Conservation (phyloP, 2,888 invertebrate genomes). For the Calliopum simillimum region DNA sequence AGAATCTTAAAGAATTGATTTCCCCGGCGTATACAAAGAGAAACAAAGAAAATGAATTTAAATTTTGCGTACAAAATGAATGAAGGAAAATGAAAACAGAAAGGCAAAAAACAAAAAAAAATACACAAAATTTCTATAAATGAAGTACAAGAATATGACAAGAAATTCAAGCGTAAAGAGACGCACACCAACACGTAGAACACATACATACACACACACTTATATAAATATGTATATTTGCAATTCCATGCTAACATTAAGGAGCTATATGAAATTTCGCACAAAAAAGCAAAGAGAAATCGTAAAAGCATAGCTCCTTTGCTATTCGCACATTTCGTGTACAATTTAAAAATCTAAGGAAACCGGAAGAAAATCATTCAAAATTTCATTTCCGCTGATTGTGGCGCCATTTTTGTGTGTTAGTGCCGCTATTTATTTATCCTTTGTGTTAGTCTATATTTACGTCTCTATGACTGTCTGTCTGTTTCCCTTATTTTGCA, state of each 20-base stretch:
- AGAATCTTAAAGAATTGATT: constrained; percentile 2
- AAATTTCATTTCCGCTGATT: constrained; percentile 20
- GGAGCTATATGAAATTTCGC: too few relatives aligned
- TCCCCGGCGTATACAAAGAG: background rate
- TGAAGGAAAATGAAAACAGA: background rate
- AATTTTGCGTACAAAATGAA: background rate
- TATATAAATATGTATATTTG: background rate
- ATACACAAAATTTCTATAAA: background rate
- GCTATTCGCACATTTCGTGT: background rate
- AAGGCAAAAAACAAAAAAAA: background rate
- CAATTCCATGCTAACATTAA: background rate
- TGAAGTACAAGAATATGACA: background rate
- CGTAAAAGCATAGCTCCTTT: too few relatives aligned
- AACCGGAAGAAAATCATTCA: constrained; percentile 24
- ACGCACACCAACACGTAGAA: background rate
- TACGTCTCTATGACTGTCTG: too few relatives aligned
- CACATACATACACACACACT: background rate
- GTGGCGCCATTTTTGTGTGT: constrained; percentile 3
- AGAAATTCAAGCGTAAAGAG: background rate
- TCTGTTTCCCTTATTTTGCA: too few relatives aligned
- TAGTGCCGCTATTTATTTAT: background rate
- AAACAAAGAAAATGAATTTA: constrained; percentile 8
- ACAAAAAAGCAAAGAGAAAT: too few relatives aligned
- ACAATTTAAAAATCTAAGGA: constrained; percentile 3
- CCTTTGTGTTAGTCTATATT: background rate